These are phyloP conservation scores for Puma concolor DNA, from an alignment of 2,113 vertebrate species.

Conservation along the genomic window DNA sequence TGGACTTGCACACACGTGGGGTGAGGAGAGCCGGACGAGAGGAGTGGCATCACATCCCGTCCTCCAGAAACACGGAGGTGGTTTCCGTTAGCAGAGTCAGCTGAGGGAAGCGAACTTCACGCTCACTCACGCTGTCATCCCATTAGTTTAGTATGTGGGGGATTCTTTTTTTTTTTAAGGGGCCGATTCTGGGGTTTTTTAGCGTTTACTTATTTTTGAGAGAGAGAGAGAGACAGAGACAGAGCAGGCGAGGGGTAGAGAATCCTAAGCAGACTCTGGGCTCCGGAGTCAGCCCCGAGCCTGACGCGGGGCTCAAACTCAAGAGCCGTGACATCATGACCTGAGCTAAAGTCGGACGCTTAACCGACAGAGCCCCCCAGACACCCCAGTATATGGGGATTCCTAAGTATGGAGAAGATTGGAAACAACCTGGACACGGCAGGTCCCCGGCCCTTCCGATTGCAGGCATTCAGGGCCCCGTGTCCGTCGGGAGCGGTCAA, in stretches of 20 bases:
- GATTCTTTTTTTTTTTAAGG: too few relatives aligned
- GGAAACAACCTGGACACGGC: accelerated
- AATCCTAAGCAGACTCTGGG: too few relatives aligned
- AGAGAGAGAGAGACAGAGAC: too few relatives aligned
- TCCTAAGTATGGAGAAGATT: accelerated
- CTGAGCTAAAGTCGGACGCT: too few relatives aligned
- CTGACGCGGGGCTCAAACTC: too few relatives aligned
- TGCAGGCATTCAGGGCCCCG: too few relatives aligned
- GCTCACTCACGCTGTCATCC: neutral
- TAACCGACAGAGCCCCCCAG: too few relatives aligned
- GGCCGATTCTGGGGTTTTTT: too few relatives aligned
- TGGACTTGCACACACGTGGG: neutral
- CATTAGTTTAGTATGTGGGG: accelerated
- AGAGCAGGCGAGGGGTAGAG: too few relatives aligned
- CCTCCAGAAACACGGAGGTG: neutral
- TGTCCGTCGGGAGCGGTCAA: neutral
- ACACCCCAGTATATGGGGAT: accelerated
- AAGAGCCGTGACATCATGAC: accelerated
- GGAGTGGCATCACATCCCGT: neutral
- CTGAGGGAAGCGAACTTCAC: neutral
- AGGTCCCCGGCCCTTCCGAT: neutral
- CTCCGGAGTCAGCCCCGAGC: too few relatives aligned
- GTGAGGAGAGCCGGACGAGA: neutral
- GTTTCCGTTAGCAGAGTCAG: neutral
- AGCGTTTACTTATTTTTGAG: too few relatives aligned